Evolutionary conservation across 1,140 invertebrate species (phyloP).

Genomic region (Sipha flava): DNA sequence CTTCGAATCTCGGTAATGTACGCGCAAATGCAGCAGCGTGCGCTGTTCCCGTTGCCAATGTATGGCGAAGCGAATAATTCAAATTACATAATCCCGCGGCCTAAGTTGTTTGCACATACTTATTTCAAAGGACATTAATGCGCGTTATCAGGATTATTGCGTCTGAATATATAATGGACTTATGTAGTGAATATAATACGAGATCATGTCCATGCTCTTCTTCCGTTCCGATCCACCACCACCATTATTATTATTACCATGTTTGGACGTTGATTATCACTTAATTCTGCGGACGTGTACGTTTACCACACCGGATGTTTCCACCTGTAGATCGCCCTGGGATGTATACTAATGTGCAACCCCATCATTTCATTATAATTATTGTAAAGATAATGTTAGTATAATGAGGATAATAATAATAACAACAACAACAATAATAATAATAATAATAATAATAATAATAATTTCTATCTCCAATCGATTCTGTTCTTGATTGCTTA

Average conservation of each 20-base stretch:
- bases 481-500: no score
- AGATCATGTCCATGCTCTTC: neutral
- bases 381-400: no score
- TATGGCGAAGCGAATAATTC: neutral
- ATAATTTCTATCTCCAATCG: no score
- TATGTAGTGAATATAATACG: neutral
- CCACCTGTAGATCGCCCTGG: neutral
- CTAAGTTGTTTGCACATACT: slow-evolving; percentile 8
- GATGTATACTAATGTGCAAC: no score
- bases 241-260: neutral
- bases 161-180: neutral
- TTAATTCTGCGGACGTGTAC: neutral
- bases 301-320: neutral
- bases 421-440: no score
- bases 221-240: neutral
- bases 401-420: no score
- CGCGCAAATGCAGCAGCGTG: no score
- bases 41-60: no score
- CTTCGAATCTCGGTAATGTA: no score
- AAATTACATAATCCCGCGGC: neutral
- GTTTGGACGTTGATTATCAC: neutral
- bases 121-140: slow-evolving; percentile 20
- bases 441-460: no score
- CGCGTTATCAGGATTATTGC: slow-evolving; percentile 23
- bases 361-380: no score